Percentiles rank a stretch among this genome's conserved stretches.
phyloP scores from a whole-genome alignment of 2,113 vertebrate genomes.

The Hippoglossus stenolepis region DNA sequence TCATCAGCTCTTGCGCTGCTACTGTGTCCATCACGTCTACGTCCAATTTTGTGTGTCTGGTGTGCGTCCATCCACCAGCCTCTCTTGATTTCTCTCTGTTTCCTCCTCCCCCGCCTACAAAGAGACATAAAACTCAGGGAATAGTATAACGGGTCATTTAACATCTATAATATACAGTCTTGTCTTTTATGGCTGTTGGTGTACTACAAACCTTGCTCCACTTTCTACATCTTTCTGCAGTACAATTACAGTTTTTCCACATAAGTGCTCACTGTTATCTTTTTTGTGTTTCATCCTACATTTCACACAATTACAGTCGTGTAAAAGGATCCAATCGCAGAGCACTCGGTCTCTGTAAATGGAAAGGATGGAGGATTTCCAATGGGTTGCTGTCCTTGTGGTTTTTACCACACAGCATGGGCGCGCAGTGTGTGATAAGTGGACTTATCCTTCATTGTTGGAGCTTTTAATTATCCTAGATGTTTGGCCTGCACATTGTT shows the following conservation, averaged over 20 bases:
- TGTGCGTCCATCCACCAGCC: not conserved
- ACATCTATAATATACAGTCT: slow-evolving; percentile 1
- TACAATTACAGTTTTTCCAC: slow-evolving; percentile 10
- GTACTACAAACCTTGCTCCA: not conserved
- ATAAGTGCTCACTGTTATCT: not conserved
- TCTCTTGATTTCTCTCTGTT: not conserved
- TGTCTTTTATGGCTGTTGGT: no score
- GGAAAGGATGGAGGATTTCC: not conserved
- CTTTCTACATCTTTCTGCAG: not conserved
- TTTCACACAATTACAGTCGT: slow-evolving; percentile 27
- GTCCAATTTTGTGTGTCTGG: not conserved
- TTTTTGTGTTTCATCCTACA: slow-evolving; percentile 23
- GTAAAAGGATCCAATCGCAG: slow-evolving; percentile 7
- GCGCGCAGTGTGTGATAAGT: not conserved
- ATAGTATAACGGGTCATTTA: slow-evolving; percentile 43
- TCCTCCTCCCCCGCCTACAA: not conserved
- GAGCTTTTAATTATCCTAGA: slow-evolving; percentile 1
- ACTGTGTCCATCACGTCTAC: not conserved
- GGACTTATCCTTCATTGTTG: not conserved
- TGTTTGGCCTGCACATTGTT: slow-evolving; percentile 8
- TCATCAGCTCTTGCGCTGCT: slow-evolving; percentile 7
- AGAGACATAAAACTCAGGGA: not conserved
- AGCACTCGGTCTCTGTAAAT: not conserved
- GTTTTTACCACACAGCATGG: not conserved
- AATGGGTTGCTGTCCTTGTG: not conserved